phyloP scores from a whole-genome alignment of 30 jellyfish, hydroid and myxozoan species.

The Clytia hemisphaerica region DNA sequence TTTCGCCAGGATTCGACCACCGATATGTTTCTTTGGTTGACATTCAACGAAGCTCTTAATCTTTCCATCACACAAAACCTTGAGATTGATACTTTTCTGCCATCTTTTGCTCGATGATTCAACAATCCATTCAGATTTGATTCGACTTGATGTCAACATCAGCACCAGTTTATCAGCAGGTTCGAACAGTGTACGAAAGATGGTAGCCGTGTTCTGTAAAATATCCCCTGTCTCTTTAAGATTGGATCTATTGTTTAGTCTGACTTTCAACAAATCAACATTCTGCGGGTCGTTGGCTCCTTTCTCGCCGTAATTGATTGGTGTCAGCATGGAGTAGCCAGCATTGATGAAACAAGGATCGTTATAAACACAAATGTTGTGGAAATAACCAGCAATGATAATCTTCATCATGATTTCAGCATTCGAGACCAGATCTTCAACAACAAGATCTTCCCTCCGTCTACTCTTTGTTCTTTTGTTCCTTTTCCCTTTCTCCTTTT shows the following conservation, averaged over 20 bases:
- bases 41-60: too few species aligned
- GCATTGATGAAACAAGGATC: not conserved
- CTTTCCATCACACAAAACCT: too few species aligned
- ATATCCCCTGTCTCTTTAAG: not conserved
- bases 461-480: too few species aligned
- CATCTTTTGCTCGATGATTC: too few species aligned
- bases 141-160: not conserved
- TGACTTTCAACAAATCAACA: not conserved
- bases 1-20: too few species aligned
- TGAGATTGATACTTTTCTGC: too few species aligned
- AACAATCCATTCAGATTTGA: conserved; percentile 3
- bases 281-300: not conserved
- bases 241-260: not conserved
- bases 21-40: too few species aligned
- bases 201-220: not conserved
- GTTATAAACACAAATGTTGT: not conserved
- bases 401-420: not conserved
- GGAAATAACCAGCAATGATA: conserved; percentile 8
- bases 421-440: not conserved
- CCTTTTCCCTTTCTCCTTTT: too few species aligned
- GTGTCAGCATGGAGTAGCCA: not conserved
- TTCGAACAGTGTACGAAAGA: not conserved
- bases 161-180: not conserved
- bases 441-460: too few species aligned
- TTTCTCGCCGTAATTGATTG: not conserved